Conservation (phyloP, 2,888 invertebrate species). For the Dioctria linearis region DNA sequence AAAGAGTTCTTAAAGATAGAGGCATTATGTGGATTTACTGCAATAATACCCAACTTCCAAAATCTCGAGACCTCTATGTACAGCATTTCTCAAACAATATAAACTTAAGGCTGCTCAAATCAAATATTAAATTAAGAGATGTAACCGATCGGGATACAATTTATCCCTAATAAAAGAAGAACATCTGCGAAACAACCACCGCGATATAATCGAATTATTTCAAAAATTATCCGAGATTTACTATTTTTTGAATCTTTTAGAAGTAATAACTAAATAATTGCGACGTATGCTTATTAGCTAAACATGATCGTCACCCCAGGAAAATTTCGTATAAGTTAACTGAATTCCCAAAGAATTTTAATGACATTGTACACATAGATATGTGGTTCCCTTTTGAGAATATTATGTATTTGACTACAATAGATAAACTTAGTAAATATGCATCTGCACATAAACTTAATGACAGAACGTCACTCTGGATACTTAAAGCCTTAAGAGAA, state of each 20-base stretch:
- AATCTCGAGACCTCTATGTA: background rate
- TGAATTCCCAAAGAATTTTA: constrained; percentile 57
- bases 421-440: constrained; percentile 48
- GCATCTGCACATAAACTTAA: constrained; percentile 37
- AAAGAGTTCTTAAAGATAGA: background rate
- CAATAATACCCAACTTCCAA: background rate
- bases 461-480: constrained; percentile 20
- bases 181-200: constrained; percentile 55
- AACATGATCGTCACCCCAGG: constrained; percentile 59
- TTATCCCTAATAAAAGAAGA: constrained; percentile 24
- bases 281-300: constrained; percentile 57
- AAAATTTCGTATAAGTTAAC: constrained; percentile 57
- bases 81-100: constrained; percentile 6
- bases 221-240: constrained; percentile 10
- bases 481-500: constrained; percentile 47
- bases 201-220: constrained; percentile 27
- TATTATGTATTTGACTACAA: constrained; percentile 41
- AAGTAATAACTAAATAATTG: constrained; percentile 53
- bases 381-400: constrained; percentile 19
- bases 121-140: background rate
- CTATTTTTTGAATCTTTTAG: constrained; percentile 56
- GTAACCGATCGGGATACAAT: background rate
- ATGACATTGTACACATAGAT: constrained; percentile 59
- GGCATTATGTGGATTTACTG: constrained; percentile 14
- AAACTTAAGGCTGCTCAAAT: background rate